Percentiles rank a stretch among this genome's conserved stretches.
phyloP scores from a whole-genome alignment of 2,113 vertebrate genomes.

The Pomatorhinus ruficollis region DNA sequence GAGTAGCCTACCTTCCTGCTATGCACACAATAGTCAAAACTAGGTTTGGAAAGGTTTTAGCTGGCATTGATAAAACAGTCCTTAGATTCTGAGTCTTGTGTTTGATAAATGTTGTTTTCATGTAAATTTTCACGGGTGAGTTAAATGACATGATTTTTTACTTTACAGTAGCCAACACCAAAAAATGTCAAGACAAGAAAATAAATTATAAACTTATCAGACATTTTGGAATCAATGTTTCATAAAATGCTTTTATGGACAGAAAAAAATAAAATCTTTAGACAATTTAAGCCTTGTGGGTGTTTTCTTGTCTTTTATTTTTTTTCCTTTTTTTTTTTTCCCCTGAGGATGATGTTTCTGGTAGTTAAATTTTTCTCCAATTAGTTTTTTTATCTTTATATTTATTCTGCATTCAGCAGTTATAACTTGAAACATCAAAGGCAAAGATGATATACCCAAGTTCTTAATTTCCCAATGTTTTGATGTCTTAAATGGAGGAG shows the following conservation, averaged over 20 bases:
- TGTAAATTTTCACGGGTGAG: background rate
- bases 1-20: background rate
- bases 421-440: background rate
- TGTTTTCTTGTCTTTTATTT: accelerated
- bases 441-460: background rate
- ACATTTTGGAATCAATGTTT: background rate
- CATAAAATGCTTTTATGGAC: background rate
- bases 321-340: background rate
- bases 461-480: background rate
- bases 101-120: background rate
- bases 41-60: background rate
- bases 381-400: background rate
- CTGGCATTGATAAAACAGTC: background rate
- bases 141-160: background rate
- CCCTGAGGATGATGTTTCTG: accelerated
- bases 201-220: background rate
- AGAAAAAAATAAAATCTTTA: background rate
- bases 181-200: background rate
- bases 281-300: background rate
- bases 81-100: background rate
- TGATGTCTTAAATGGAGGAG: background rate
- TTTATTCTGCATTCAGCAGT: background rate
- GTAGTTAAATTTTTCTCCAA: background rate
- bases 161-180: background rate
- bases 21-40: background rate